These are phyloP conservation scores for Muscina levida DNA, from an alignment of 2,888 invertebrate genomes.

Conservation along the genomic window DNA sequence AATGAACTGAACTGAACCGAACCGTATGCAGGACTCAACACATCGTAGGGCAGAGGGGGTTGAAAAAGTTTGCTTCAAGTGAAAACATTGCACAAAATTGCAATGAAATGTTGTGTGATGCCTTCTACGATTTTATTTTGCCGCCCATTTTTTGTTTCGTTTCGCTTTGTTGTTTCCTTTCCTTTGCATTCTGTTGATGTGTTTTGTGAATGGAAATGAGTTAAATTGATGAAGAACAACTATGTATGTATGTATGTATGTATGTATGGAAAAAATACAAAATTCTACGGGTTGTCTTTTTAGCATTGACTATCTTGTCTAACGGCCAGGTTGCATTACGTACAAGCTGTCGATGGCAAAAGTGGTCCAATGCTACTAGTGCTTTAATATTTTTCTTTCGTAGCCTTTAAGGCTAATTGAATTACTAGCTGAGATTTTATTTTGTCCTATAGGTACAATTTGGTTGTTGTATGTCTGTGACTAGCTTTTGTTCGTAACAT, in stretches of 20 bases:
- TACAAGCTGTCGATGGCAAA: background rate
- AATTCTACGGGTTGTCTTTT: background rate
- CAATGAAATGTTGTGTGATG: constrained; percentile 6
- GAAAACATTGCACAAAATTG: constrained; percentile 26
- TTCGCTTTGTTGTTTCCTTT: too few relatives aligned
- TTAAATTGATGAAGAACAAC: constrained; percentile 43
- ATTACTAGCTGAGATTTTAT: constrained; percentile 23
- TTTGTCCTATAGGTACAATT: background rate
- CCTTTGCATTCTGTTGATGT: too few relatives aligned
- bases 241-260: too few relatives aligned
- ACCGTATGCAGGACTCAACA: background rate
- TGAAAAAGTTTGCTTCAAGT: background rate
- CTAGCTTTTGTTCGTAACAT: background rate
- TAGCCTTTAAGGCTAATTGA: constrained; percentile 45
- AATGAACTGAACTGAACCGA: constrained; percentile 7
- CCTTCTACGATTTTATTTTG: too few relatives aligned
- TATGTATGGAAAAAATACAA: background rate
- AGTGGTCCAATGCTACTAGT: constrained; percentile 1
- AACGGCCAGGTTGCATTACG: too few relatives aligned
- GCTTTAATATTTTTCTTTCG: constrained; percentile 40
- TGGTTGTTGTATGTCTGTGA: background rate
- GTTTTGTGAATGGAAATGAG: constrained; percentile 53
- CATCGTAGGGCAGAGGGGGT: background rate
- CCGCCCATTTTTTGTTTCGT: background rate
- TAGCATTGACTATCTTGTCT: background rate